phyloP scores from a whole-genome alignment of 2,113 vertebrate genomes.

The Sceloporus tristichus region DNA sequence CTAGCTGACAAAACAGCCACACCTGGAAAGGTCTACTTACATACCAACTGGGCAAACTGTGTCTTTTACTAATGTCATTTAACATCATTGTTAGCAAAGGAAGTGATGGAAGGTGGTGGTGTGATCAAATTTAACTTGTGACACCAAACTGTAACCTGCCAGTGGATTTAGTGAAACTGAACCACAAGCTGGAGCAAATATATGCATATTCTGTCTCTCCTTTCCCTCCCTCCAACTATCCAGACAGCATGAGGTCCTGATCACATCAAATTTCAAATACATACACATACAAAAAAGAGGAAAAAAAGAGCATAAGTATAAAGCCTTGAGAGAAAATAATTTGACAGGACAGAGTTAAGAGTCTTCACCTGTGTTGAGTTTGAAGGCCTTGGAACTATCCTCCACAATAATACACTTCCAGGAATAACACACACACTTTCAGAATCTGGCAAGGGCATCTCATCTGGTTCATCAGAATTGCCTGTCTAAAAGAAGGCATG shows the following conservation, averaged over 20 bases:
- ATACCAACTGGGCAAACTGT: background rate
- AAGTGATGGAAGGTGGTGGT: background rate
- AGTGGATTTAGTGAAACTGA: background rate
- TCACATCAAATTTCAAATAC: background rate
- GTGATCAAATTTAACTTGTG: background rate
- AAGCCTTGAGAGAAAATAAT: background rate
- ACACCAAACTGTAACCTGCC: background rate
- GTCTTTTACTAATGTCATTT: background rate
- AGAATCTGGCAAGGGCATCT: conserved; percentile 91
- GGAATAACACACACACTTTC: conserved; percentile 94
- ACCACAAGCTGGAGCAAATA: background rate
- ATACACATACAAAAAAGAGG: background rate
- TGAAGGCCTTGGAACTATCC: conserved; percentile 91
- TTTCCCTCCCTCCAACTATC: too few species aligned
- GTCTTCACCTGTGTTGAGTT: conserved; percentile 91
- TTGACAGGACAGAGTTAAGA: background rate
- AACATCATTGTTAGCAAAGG: background rate
- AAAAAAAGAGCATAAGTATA: background rate
- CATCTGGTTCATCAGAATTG: conserved; percentile 89
- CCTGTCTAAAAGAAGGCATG: conserved; percentile 71
- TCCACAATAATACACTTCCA: conserved; percentile 94
- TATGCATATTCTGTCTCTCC: background rate
- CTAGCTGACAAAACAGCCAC: background rate
- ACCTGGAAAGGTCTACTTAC: background rate
- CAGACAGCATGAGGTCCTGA: background rate